Evolutionary conservation across 2,797 vertebrate genomes (phyloP), one percentile per base, ranked within the genome.

Genomic region (Phrynocephalus vlangalii): DNA sequence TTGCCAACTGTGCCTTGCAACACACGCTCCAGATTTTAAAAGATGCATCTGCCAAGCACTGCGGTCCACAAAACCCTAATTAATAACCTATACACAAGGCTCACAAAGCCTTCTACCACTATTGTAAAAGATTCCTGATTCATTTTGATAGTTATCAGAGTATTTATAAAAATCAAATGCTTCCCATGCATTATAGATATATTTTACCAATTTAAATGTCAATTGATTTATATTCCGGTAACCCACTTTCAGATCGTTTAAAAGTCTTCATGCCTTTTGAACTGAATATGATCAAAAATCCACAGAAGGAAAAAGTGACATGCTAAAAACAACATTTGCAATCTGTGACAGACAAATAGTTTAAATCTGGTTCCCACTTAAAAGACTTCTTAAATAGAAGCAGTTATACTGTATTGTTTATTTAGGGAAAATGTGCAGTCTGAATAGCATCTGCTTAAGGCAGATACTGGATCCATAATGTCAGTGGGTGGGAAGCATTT

Each of bases 121-220:
- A 86, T 79, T 90, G 87, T 83, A 89, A 92, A 66, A 90, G 66
- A 89, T 88, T 78, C 91, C 60, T 94, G 93, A 95, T 87, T 96
- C 90, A 87, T 88, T 92, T 33, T 93, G 91, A 93, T 90, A 95
- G 87, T 87, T 90, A 94, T 86, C 90, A 94, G 89, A 94, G 94
- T 86, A 94, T 92, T 94, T 92, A 91, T 68, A 93, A 94, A 93
- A 91, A 87, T 89, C 90, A 93, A 95, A 83, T 84, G 92, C 86
- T 87, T 86, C 90, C 87, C 66, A 60, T 83, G 91, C 94, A 92
- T 94, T 79, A 89, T 92, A 94, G 91, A 83, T 93, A 93, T 91
- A 84, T 85, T 94, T 94, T 93, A 93, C 72, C 89, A 91, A 91
- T 86, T 1, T 0, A 94, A 94, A 92, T 90, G 86, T 90, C 90